Base-by-base conservation (phyloP, 2,888 invertebrate species). In the Anarsia innoxiella region DNA sequence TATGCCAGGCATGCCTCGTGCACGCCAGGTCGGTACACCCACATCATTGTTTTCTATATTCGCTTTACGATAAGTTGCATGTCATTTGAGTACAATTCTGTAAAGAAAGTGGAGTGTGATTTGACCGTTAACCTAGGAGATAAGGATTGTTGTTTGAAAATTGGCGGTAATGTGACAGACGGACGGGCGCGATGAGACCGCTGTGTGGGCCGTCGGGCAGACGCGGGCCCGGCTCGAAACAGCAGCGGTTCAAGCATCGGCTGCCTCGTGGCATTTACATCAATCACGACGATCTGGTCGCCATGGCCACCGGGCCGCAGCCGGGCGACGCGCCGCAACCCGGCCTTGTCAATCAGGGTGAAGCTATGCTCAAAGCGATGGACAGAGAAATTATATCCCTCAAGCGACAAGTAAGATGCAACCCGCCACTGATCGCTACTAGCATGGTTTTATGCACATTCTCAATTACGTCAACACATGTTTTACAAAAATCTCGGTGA, bases 241-340 rank as follows among this genome's bases (percentile, higher is more conserved):
- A 77, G 64, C 80, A 75, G 66, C 76, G 76, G 53, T 89, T 90
- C 84, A 91, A 90, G 83, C 92, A 96, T 68, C 94, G 94, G 74
- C 94, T 97, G 61, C 97, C 97, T 45, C 92, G 94, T 63, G 97
- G 97, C 82, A 96, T 98, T 93, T 95, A 95, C 88, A 94, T 98
- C 86, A 96, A 96, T 89, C 94, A 96, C 84, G 97, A 97, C 82
- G 97, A 97, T 88, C 89, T 98, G 76, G 92, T 95, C 55, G 91
- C 94, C 57, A 91, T 98, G 88, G 96, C 96, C 44, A 91, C 91
- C 48, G 91, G 91, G 56, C 90, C 91, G 41, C 87, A 87, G 66
- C 88, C 88, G 62, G 86, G 87, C 56, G 87, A 85, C 59, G 66
- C 83, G 35, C 56, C 70, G 48, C 61, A 87, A 83, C 63, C 87